phyloP scores from a whole-genome alignment of 2,113 vertebrate genomes.

The Archocentrus centrarchus region DNA sequence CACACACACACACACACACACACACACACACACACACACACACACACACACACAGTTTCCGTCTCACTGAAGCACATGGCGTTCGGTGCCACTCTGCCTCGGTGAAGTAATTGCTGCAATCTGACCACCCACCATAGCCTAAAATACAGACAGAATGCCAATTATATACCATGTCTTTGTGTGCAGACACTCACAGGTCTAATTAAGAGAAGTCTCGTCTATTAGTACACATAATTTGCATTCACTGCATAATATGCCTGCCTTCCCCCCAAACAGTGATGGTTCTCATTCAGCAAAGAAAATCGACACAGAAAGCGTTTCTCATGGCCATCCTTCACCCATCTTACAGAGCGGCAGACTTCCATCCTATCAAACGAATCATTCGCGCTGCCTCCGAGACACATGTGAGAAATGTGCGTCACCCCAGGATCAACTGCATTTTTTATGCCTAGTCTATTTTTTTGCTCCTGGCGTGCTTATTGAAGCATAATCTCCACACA shows the following conservation, averaged over 20 bases:
- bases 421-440: not conserved
- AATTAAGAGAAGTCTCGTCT: conserved; percentile 26
- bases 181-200: not conserved
- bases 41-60: conserved; percentile 5
- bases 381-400: not conserved
- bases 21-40: not conserved
- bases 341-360: not conserved
- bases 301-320: not conserved
- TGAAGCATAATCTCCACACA: not conserved
- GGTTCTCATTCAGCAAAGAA: not conserved
- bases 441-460: not conserved
- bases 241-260: conserved; percentile 9
- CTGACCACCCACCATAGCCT: conserved; percentile 30
- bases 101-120: conserved; percentile 29
- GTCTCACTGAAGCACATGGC: not conserved
- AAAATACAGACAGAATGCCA: conserved; percentile 24
- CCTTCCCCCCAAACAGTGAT: not conserved
- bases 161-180: not conserved
- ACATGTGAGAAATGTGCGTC: not conserved
- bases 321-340: not conserved
- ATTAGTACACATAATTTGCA: conserved; percentile 34
- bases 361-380: conserved; percentile 1
- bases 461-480: not conserved
- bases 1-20: not conserved
- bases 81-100: conserved; percentile 23